These are phyloP conservation scores for Schlechtendalia chinensis DNA, from an alignment of 1,140 invertebrate species.

Conservation along the genomic window DNA sequence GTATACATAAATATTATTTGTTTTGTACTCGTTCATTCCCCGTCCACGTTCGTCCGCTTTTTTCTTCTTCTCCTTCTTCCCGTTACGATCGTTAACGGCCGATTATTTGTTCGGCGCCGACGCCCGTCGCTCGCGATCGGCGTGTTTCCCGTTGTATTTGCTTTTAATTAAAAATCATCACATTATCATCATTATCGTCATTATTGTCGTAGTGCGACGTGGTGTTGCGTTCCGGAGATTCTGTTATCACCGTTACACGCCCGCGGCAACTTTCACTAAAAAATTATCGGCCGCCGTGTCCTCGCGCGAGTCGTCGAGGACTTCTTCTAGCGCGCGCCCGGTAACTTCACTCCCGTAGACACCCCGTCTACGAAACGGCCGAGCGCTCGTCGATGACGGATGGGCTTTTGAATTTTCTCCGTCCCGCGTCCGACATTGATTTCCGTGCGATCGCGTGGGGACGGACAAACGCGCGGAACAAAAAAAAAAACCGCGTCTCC, in stretches of 20 bases:
- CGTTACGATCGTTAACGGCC: conserved; percentile 25
- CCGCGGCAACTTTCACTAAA: conserved; percentile 19
- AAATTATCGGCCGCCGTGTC: conserved; percentile 31
- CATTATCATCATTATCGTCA: conserved; percentile 7
- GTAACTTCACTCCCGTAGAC: conserved; percentile 1
- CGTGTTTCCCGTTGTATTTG: not conserved
- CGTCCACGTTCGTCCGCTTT: too few relatives aligned
- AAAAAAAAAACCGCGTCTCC: too few relatives aligned
- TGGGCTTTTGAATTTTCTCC: too few relatives aligned
- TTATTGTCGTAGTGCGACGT: not conserved
- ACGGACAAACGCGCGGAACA: too few relatives aligned
- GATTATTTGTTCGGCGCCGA: conserved; percentile 10
- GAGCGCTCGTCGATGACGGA: too few relatives aligned
- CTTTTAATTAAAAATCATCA: conserved; percentile 43
- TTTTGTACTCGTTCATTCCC: too few relatives aligned
- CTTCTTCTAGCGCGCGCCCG: not conserved
- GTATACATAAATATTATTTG: too few relatives aligned
- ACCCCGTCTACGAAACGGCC: too few relatives aligned
- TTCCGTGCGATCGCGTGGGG: too few relatives aligned
- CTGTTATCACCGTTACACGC: conserved; percentile 29
- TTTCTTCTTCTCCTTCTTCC: not conserved
- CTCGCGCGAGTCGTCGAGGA: not conserved
- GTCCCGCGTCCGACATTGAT: too few relatives aligned
- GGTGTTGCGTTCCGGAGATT: not conserved
- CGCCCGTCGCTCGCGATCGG: not conserved